Conservation (phyloP, 1,140 invertebrate genomes). For the Apis dorsata region DNA sequence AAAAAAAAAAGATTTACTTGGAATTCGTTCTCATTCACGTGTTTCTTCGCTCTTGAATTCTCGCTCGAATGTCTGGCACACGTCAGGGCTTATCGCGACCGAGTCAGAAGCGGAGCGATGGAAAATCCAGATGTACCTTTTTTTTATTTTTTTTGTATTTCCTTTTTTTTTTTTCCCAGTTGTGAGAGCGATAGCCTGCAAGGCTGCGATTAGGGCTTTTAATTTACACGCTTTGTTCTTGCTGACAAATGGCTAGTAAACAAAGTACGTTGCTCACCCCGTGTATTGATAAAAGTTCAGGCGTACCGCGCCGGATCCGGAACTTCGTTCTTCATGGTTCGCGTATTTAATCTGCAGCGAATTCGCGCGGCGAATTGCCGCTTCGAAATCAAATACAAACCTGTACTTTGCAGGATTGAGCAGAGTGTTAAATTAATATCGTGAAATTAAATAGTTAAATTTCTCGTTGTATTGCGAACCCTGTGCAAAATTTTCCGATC, state of each 20-base stretch:
- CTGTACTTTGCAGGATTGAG: not conserved
- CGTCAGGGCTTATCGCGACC: conserved; percentile 5
- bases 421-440: no score
- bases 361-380: not conserved
- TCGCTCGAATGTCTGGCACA: not conserved
- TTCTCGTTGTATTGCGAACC: no score
- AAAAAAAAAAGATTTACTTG: no score
- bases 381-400: no score
- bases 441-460: no score
- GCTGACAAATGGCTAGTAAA: conserved; percentile 29
- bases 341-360: not conserved
- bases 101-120: not conserved
- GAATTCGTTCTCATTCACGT: not conserved
- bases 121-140: not conserved
- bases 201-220: conserved; percentile 34
- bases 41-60: not conserved
- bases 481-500: no score
- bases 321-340: not conserved
- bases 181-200: not conserved
- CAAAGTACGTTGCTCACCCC: conserved; percentile 6
- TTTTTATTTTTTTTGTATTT: not conserved
- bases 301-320: not conserved
- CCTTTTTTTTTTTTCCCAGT: no score
- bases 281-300: conserved; percentile 43
- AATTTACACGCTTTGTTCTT: conserved; percentile 34